phyloP scores from a whole-genome alignment of 2,113 vertebrate genomes.

The Petaurus breviceps region DNA sequence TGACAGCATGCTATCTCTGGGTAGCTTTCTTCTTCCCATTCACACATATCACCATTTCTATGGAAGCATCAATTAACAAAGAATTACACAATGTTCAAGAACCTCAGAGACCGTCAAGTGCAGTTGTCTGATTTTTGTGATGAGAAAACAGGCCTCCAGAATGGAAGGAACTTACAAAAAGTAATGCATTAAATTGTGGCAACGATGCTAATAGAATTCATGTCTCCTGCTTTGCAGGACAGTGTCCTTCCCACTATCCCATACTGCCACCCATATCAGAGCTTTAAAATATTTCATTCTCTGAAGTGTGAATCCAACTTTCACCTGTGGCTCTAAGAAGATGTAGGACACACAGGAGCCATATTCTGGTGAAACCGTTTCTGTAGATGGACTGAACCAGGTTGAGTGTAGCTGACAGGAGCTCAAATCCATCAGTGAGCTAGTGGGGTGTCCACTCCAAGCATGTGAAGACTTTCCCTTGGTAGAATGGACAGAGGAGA shows the following conservation, averaged over 20 bases:
- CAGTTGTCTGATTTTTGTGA: neutral
- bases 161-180: neutral
- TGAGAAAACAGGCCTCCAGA: neutral
- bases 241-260: neutral
- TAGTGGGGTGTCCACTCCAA: neutral
- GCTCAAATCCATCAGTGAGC: neutral
- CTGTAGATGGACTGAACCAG: neutral
- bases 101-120: neutral
- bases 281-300: neutral
- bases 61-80: neutral
- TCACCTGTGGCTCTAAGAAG: neutral
- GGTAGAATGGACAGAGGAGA: neutral
- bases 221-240: neutral
- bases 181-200: neutral
- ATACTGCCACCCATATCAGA: neutral
- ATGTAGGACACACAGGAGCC: neutral
- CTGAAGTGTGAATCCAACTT: neutral
- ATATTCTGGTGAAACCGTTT: no score
- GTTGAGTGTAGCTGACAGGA: neutral
- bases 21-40: neutral
- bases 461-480: neutral
- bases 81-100: neutral
- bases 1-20: neutral
- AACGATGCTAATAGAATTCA: neutral
- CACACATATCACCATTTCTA: neutral